Evolutionary conservation across 2,797 vertebrate genomes (phyloP).

Genomic region (Mareca strepera): DNA sequence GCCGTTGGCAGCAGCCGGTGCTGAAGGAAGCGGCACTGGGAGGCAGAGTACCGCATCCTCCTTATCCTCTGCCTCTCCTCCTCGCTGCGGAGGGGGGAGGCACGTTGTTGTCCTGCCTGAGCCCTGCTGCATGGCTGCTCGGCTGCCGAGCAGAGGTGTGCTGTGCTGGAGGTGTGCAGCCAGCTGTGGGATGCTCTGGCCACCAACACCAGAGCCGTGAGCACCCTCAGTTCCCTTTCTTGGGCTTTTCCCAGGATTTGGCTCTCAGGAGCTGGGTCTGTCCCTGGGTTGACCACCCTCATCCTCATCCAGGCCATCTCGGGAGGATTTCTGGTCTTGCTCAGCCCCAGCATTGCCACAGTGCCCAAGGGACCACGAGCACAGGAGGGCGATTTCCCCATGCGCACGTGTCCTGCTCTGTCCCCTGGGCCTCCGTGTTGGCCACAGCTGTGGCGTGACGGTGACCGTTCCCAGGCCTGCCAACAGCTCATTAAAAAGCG

Average conservation of each 20-base stretch:
- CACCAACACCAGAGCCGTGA: not conserved
- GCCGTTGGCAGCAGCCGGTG: not conserved
- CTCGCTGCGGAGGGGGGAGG: not conserved
- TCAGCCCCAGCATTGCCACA: not conserved
- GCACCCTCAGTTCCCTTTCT: not conserved
- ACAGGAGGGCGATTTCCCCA: rapidly evolving
- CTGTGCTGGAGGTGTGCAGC: rapidly evolving
- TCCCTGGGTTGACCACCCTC: not conserved
- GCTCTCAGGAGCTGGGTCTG: not conserved
- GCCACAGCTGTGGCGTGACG: rapidly evolving
- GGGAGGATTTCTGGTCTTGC: not conserved
- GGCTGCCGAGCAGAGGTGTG: rapidly evolving
- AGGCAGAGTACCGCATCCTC: conserved; percentile 2
- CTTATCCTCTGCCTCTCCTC: not conserved
- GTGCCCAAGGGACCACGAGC: not conserved
- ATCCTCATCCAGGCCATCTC: not conserved
- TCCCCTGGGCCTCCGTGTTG: not conserved
- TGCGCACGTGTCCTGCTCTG: rapidly evolving
- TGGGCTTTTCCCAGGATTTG: rapidly evolving
- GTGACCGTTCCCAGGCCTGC: not conserved
- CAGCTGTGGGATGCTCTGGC: rapidly evolving
- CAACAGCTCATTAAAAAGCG: conserved; percentile 21
- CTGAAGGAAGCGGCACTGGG: not conserved
- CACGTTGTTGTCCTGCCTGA: not conserved
- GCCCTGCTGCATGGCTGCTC: not conserved